Percentiles rank a stretch among this genome's conserved stretches.
These are phyloP conservation scores for Spialia ferax DNA, from an alignment of 2,888 invertebrate species.

Conservation along the genomic window DNA sequence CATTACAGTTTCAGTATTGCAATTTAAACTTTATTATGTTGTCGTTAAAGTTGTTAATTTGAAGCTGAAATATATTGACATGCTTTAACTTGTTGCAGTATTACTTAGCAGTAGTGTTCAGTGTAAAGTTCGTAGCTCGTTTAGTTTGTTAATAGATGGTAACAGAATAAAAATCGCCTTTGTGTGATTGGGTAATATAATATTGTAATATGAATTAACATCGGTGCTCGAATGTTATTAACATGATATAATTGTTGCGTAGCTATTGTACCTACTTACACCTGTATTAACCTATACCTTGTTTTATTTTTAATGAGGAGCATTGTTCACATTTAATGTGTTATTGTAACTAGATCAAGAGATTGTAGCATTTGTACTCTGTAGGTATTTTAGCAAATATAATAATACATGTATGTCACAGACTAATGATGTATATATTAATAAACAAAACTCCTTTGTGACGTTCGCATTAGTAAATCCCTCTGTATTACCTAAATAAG, in stretches of 20 bases:
- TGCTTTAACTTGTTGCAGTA: slow-evolving; percentile 14
- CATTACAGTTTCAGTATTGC: not conserved
- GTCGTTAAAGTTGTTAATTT: not conserved
- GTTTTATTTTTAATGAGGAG: not conserved
- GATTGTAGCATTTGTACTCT: not conserved
- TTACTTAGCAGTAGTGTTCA: slow-evolving; percentile 2
- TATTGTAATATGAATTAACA: slow-evolving; percentile 22
- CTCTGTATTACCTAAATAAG: no score
- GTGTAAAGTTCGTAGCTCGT: slow-evolving; percentile 34
- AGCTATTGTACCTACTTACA: not conserved
- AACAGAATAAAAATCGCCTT: slow-evolving; percentile 29
- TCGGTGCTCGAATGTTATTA: slow-evolving; percentile 12
- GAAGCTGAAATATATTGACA: not conserved
- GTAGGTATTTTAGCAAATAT: no score
- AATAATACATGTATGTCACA: no score
- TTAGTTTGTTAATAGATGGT: slow-evolving; percentile 30
- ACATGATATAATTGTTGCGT: slow-evolving; percentile 24
- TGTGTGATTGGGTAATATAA: slow-evolving; percentile 20
- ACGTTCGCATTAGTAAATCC: no score
- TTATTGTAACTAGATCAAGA: not conserved
- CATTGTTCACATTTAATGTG: not conserved
- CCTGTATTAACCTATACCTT: not conserved
- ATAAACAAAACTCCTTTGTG: no score
- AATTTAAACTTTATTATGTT: slow-evolving; percentile 10
- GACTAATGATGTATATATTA: no score